Base-by-base conservation (phyloP, 1,140 invertebrate genomes). In the Dreissena rostriformis region DNA sequence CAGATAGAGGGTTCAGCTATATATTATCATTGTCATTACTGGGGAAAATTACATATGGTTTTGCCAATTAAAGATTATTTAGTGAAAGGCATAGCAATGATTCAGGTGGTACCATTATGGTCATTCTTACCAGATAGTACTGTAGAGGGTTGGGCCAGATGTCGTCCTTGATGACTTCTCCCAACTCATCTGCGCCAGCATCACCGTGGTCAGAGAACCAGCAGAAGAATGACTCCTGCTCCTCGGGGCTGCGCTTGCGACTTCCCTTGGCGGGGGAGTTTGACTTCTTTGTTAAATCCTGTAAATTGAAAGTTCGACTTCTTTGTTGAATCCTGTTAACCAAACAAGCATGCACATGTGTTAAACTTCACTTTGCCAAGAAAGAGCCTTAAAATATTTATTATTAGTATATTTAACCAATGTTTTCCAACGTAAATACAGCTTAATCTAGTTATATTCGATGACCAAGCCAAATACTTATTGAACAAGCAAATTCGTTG, bases 111-210 rank as follows among this genome's bases (percentile, higher is more conserved):
- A n/a, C n/a, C n/a, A n/a, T n/a, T n/a, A n/a, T n/a, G n/a, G n/a
- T n/a, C n/a, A 95, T 92, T n/a, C 95, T 95, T 90, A 97, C 96
- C 86, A 98, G 93, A 93, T 97, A 97, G 95, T 97, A 98, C 94
- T 97, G 97, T 80, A 98, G 94, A 78, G 97, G 97, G 94, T 98
- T 98, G 67, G 96, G 96, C 97, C 97, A 98, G 91, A 98, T 95
- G 91, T 98, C 97, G 92, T 98, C 97, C 94, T 98, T 98, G 88
- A 96, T 95, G 12, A 96, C 92, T 85, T 94, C 93, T 28, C 93
- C 94, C 24, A 94, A 85, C 73, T 94, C 94, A 89, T 93, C 93
- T 57, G 91, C 91, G 8, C 91, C 91, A 51, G 91, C 92, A 85
- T 94, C 93, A 17, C 85, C 89, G 67, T 93, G 92, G 75, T 94